Percentiles rank a stretch among this genome's conserved stretches.
These are phyloP conservation scores for Aradophagus sp. DNA, from an alignment of 1,140 invertebrate species.

Conservation along the genomic window DNA sequence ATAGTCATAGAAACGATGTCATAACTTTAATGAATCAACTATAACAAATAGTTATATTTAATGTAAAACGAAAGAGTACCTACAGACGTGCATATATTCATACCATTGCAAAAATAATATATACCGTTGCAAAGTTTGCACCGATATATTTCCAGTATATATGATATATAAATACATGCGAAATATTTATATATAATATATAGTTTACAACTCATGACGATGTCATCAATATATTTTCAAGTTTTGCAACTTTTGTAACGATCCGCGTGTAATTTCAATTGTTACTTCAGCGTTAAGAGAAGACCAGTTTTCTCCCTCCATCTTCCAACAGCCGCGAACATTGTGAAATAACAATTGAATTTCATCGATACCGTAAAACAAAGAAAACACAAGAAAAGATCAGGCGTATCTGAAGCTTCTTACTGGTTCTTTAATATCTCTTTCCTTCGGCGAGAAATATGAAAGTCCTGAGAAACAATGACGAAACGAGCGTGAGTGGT, in stretches of 20 bases:
- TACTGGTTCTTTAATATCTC: slow-evolving; percentile 28
- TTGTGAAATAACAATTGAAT: slow-evolving; percentile 41
- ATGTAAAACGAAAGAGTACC: slow-evolving; percentile 56
- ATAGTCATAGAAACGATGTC: slow-evolving; percentile 54
- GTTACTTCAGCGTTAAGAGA: slow-evolving; percentile 20
- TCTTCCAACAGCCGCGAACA: not conserved
- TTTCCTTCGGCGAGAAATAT: slow-evolving; percentile 5
- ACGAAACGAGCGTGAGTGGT: not conserved
- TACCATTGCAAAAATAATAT: slow-evolving; percentile 40
- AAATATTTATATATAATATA: slow-evolving; percentile 9
- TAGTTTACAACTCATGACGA: slow-evolving; percentile 3
- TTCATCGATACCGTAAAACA: slow-evolving; percentile 45
- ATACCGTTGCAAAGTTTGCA: slow-evolving; percentile 23
- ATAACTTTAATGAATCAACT: slow-evolving; percentile 22
- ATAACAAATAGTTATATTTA: slow-evolving; percentile 42
- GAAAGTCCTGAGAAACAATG: slow-evolving; percentile 14
- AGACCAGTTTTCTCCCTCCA: slow-evolving; percentile 3
- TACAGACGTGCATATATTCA: slow-evolving; percentile 45
- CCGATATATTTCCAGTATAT: slow-evolving; percentile 15
- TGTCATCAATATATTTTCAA: slow-evolving; percentile 19
- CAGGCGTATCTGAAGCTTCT: slow-evolving; percentile 15
- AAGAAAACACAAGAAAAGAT: not conserved
- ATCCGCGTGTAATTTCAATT: slow-evolving; percentile 16
- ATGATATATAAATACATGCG: not conserved
- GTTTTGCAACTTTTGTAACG: slow-evolving; percentile 21